These are phyloP conservation scores for Mechanitis messenoides DNA, from an alignment of 2,888 invertebrate genomes.

Conservation along the genomic window DNA sequence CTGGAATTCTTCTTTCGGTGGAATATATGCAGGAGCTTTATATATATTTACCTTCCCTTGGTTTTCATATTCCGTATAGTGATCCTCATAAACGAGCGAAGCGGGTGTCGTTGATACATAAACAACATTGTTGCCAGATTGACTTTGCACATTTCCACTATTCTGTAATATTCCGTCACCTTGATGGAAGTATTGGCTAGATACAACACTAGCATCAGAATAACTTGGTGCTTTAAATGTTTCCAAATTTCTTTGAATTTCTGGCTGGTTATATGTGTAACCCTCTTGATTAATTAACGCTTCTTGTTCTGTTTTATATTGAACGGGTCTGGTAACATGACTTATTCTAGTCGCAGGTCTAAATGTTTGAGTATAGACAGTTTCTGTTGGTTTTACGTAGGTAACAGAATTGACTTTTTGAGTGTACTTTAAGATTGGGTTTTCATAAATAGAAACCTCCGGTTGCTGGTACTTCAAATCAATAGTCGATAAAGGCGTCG, in stretches of 20 bases:
- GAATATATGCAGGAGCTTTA: slow-evolving; percentile 41
- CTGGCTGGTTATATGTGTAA: slow-evolving; percentile 60
- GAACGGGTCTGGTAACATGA: slow-evolving; percentile 45
- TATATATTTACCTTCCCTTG: slow-evolving; percentile 46
- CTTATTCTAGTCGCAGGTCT: slow-evolving; percentile 53
- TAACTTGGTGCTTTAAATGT: slow-evolving; percentile 46
- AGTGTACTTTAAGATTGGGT: slow-evolving; percentile 57
- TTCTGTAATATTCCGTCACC: slow-evolving; percentile 28
- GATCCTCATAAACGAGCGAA: slow-evolving; percentile 58
- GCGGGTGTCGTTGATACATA: slow-evolving; percentile 62
- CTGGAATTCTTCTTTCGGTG: slow-evolving; percentile 50
- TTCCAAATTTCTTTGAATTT: slow-evolving; percentile 58
- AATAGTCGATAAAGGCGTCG: slow-evolving; percentile 49
- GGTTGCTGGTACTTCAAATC: slow-evolving; percentile 55
- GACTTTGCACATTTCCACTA: slow-evolving; percentile 40
- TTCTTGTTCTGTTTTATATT: slow-evolving; percentile 44
- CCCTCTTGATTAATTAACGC: slow-evolving; percentile 46
- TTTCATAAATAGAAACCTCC: slow-evolving; percentile 57
- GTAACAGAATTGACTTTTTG: slow-evolving; percentile 55
- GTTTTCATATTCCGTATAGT: slow-evolving; percentile 54
- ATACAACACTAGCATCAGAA: slow-evolving; percentile 62
- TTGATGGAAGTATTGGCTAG: slow-evolving; percentile 61
- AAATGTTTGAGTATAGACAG: slow-evolving; percentile 53
- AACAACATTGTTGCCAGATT: slow-evolving; percentile 46
- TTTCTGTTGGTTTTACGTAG: slow-evolving; percentile 49